A percentile compares a stretch with the other conserved stretches of the same genome.
Conservation (phyloP, 1,140 invertebrate species). For the Maconellicoccus hirsutus region DNA sequence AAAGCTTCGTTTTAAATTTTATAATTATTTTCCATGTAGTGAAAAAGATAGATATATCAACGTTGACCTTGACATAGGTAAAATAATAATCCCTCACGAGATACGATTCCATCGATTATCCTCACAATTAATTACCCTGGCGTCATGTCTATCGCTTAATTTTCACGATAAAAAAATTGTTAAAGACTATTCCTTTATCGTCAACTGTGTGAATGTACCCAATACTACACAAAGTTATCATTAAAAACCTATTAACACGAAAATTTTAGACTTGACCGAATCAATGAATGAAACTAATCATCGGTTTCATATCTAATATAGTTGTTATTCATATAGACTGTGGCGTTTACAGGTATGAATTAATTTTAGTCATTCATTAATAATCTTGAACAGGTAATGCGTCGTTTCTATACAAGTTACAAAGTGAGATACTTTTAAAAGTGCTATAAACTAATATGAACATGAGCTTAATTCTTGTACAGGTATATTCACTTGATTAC, state of each 20-base stretch:
- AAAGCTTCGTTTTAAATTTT: too few relatives aligned
- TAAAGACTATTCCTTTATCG: not conserved
- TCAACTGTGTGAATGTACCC: not conserved
- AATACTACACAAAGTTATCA: not conserved
- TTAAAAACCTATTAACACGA: not conserved
- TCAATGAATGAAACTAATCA: not conserved
- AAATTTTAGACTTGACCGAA: not conserved
- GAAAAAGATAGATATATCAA: too few relatives aligned
- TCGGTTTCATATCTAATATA: not conserved
- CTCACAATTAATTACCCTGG: not conserved
- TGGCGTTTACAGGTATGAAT: not conserved
- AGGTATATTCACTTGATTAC: too few relatives aligned
- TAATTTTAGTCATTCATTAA: too few relatives aligned
- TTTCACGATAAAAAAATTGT: not conserved
- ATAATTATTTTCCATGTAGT: too few relatives aligned
- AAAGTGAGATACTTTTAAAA: too few relatives aligned
- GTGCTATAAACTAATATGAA: too few relatives aligned
- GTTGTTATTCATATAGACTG: not conserved
- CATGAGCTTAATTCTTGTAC: too few relatives aligned
- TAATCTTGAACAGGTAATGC: too few relatives aligned
- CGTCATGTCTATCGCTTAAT: not conserved
- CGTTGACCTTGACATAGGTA: too few relatives aligned
- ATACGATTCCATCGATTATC: not conserved
- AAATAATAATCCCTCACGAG: not conserved
- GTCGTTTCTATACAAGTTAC: too few relatives aligned